Percentiles rank a stretch among this genome's conserved stretches.
Conservation (phyloP, 2,888 invertebrate species). For the Nudaria mundana region DNA sequence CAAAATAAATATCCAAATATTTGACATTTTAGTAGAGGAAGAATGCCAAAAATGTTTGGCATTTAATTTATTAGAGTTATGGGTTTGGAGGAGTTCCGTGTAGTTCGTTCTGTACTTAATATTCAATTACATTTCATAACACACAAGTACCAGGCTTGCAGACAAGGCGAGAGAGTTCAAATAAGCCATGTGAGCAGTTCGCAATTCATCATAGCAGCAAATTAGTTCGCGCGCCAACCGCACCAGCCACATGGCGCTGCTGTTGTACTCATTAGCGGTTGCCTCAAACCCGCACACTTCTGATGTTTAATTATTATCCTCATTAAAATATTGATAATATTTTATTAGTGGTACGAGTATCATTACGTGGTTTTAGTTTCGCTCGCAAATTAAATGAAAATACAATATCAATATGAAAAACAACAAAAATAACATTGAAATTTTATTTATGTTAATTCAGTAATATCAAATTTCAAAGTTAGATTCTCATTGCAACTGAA, state of each 20-base stretch:
- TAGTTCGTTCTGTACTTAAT: no score
- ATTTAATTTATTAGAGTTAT: no score
- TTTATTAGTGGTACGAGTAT: slow-evolving; percentile 11
- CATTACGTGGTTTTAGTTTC: slow-evolving; percentile 1
- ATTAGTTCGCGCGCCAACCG: slow-evolving; percentile 70
- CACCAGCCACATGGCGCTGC: slow-evolving; percentile 64
- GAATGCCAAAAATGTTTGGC: no score
- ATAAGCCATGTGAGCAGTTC: slow-evolving; percentile 35
- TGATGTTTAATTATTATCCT: slow-evolving; percentile 46
- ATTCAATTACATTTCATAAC: no score
- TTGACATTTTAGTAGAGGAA: no score
- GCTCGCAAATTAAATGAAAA: no score
- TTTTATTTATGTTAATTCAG: neutral
- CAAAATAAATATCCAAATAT: no score
- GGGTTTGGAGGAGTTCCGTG: no score
- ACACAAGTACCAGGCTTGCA: slow-evolving; percentile 38
- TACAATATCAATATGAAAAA: no score
- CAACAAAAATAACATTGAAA: neutral
- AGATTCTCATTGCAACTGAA: slow-evolving; percentile 7
- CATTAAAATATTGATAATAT: slow-evolving; percentile 33
- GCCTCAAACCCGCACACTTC: slow-evolving; percentile 45
- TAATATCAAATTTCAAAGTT: slow-evolving; percentile 3
- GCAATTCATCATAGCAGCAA: slow-evolving; percentile 70
- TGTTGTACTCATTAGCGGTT: slow-evolving; percentile 76
- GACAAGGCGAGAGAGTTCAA: slow-evolving; percentile 39